phyloP scores from a whole-genome alignment of 2,113 vertebrate species.

The Struthio camelus region DNA sequence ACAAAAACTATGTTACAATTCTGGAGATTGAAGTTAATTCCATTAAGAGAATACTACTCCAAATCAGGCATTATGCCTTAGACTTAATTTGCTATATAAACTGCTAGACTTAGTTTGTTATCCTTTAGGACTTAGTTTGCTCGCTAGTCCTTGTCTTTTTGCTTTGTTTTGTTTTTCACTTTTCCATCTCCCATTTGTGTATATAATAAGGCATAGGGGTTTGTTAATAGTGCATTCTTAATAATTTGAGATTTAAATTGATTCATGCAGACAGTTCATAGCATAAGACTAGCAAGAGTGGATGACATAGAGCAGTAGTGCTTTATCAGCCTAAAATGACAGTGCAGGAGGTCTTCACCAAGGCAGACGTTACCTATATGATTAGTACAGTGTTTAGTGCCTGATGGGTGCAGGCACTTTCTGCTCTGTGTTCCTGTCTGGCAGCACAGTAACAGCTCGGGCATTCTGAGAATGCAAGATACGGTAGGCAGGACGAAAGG shows the following conservation, averaged over 20 bases:
- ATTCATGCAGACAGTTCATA: neutral
- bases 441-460: neutral
- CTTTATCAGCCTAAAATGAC: neutral
- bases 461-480: neutral
- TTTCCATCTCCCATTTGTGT: neutral
- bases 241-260: neutral
- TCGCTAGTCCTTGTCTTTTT: neutral
- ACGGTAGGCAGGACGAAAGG: neutral
- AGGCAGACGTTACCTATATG: neutral
- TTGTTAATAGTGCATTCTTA: neutral
- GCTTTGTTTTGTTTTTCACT: neutral
- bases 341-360: neutral
- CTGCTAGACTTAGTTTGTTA: too few relatives aligned
- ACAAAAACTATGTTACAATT: neutral
- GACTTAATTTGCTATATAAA: neutral
- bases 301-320: neutral
- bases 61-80: neutral
- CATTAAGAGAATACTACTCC: neutral
- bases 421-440: neutral
- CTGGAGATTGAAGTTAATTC: conserved; percentile 13
- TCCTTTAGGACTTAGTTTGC: neutral
- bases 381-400: neutral
- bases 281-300: neutral
- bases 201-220: neutral
- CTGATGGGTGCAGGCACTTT: neutral